Percentiles rank a stretch among this genome's conserved stretches.
Conservation (phyloP, 2,888 invertebrate genomes). For the Lomographa bimaculata region DNA sequence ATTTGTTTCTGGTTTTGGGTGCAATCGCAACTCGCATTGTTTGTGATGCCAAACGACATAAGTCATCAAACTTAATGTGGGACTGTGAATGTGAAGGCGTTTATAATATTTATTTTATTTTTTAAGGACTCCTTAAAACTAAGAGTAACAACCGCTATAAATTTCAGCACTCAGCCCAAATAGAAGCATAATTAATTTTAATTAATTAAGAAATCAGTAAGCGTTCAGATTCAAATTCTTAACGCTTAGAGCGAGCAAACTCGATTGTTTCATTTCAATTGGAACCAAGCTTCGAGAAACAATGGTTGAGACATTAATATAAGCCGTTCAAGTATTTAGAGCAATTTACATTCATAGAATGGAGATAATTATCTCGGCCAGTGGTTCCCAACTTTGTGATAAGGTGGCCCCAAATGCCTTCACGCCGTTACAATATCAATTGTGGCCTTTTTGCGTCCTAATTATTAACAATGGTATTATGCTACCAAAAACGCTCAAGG, state of each 20-base stretch:
- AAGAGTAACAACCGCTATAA: slow-evolving; percentile 9
- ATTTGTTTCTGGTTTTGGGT: no score
- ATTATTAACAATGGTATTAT: slow-evolving; percentile 14
- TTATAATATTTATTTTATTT: no score
- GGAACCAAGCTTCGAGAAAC: slow-evolving; percentile 13
- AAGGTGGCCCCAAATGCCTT: slow-evolving; percentile 2
- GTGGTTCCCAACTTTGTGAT: slow-evolving; percentile 16
- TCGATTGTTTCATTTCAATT: slow-evolving; percentile 26
- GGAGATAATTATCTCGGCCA: slow-evolving; percentile 22
- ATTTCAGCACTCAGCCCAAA: slow-evolving; percentile 22
- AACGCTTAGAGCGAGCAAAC: slow-evolving; percentile 13
- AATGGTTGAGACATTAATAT: slow-evolving; percentile 22
- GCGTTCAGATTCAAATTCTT: slow-evolving; percentile 16
- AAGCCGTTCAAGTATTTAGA: slow-evolving; percentile 20
- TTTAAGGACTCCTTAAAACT: no score
- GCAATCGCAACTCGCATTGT: no score
- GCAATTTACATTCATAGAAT: slow-evolving; percentile 23
- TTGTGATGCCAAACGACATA: no score
- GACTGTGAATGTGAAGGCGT: no score
- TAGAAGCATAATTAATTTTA: slow-evolving; percentile 16
- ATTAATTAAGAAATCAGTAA: slow-evolving; percentile 21
- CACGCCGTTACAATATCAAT: slow-evolving; percentile 2
- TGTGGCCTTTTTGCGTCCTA: slow-evolving; percentile 13
- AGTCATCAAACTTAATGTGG: no score
- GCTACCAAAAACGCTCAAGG: no score